These are phyloP conservation scores for Metopia argyrocephala DNA, from an alignment of 2,888 invertebrate genomes.

Conservation along the genomic window DNA sequence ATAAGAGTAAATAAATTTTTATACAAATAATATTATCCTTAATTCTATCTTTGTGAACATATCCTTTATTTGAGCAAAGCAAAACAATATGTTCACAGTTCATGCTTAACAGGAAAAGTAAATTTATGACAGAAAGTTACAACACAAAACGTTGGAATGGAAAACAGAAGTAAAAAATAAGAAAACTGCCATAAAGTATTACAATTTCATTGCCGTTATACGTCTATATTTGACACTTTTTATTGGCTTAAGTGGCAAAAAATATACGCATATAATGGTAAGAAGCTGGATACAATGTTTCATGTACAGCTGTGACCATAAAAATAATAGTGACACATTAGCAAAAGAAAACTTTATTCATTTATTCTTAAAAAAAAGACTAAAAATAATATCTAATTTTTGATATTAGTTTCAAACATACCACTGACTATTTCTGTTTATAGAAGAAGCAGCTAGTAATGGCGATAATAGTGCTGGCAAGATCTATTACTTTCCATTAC, in stretches of 20 bases:
- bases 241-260: slow-evolving; percentile 36
- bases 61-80: background rate
- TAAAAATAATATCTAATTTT: too few species aligned
- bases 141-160: too few species aligned
- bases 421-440: too few species aligned
- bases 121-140: background rate
- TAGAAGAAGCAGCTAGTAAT: too few species aligned
- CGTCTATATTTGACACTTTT: slow-evolving; percentile 54
- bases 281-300: background rate
- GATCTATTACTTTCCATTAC: too few species aligned
- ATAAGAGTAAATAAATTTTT: too few species aligned
- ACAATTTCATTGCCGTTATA: slow-evolving; percentile 48
- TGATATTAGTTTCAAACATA: too few species aligned
- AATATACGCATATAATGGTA: background rate
- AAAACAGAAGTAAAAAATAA: background rate
- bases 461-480: too few species aligned
- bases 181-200: slow-evolving; percentile 30
- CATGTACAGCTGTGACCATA: too few species aligned
- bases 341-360: too few species aligned
- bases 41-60: background rate
- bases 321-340: too few species aligned
- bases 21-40: slow-evolving; percentile 13
- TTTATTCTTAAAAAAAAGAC: too few species aligned
- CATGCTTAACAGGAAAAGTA: background rate
- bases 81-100: background rate